Evolutionary conservation across 1,140 invertebrate species (phyloP), one percentile per base, ranked within the genome.

Genomic region (Anoplolepis gracilipes): DNA sequence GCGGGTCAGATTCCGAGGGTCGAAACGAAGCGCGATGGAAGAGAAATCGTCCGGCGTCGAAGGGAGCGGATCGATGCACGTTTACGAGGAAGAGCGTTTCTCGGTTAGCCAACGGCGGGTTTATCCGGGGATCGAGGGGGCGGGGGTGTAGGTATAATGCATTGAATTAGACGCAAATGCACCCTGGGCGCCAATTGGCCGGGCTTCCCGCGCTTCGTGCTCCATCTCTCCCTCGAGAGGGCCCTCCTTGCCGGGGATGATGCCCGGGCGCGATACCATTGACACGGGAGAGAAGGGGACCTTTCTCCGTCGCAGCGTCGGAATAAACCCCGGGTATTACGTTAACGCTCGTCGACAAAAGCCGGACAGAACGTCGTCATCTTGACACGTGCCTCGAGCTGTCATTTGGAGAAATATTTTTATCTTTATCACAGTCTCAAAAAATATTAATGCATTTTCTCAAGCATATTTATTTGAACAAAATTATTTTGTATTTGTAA

Each of bases 131-230:
- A 42, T 64, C 42, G 59, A 67, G 39, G 61, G 78, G 82, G 85
- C 78, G 78, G 88, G 84, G 73, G 85, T 85, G 90, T 89, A 89
- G 90, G 90, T 92, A 92, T 93, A 93, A 93, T 93, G 93, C 93
- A 93, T 93, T 93, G 93, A 94, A 94, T 93, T 94, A 93, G 93
- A 93, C 93, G 90, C 93, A 94, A 94, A 93, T 94, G 92, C 92
- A 94, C 93, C 93, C 93, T 93, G 92, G 93, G 90, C 93, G 86
- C 93, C 93, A 93, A 93, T 94, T 93, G 93, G 88, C 92, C 91
- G 88, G 88, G 92, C 92, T 93, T 93, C 89, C 92, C 91, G 92
- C 89, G 92, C 92, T 92, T 91, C 91, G 90, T 90, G 90, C 91
- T 93, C 89, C 93, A 93, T 92, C 79, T 91, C 86, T 93, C 93